These are phyloP conservation scores for Pelusios castaneus DNA, from an alignment of 2,113 vertebrate species.

Conservation along the genomic window DNA sequence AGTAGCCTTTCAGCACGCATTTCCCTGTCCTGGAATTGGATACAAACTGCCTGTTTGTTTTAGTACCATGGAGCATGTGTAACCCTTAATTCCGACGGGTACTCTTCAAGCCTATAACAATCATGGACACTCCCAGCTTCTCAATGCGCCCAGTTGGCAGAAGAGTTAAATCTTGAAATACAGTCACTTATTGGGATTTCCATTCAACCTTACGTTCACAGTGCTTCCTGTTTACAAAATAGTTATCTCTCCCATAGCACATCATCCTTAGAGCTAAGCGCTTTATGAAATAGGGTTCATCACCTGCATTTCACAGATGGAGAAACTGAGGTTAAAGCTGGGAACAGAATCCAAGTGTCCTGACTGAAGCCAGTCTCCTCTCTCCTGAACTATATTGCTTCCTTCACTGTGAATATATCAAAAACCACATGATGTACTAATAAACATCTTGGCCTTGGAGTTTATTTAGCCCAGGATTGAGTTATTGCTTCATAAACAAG, in stretches of 20 bases:
- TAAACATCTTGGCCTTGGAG: slow-evolving; percentile 19
- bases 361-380: neutral
- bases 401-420: neutral
- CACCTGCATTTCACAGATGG: neutral
- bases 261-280: neutral
- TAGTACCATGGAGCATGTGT: neutral
- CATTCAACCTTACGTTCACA: accelerated
- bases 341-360: neutral
- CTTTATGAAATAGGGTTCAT: neutral
- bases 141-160: neutral
- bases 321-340: neutral
- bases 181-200: neutral
- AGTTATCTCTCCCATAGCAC: neutral
- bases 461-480: slow-evolving; percentile 45
- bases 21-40: neutral
- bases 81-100: neutral
- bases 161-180: neutral
- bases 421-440: slow-evolving; percentile 1
- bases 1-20: neutral
- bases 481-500: slow-evolving; percentile 42
- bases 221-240: neutral
- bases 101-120: neutral
- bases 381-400: neutral
- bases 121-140: neutral
- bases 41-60: neutral